These are phyloP conservation scores for Rhinolophus ferrumequinum DNA, from an alignment of 2,113 vertebrate species.

Conservation along the genomic window DNA sequence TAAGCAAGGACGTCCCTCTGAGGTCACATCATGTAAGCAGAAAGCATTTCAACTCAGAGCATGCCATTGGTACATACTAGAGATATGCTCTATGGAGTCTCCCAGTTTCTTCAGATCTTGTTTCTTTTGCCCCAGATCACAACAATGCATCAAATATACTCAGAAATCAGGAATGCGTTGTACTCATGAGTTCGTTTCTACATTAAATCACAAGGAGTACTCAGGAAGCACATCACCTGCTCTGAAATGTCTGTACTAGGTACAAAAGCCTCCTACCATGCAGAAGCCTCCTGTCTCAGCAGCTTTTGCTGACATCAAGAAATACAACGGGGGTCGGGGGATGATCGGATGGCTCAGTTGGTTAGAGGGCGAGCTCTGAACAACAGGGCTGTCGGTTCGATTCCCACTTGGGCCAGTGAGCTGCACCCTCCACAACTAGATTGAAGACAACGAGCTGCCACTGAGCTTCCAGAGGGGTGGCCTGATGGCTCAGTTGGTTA, in stretches of 20 bases:
- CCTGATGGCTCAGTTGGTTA: no score
- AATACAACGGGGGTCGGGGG: not conserved
- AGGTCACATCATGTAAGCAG: not conserved
- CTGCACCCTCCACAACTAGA: no score
- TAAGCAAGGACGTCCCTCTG: not conserved
- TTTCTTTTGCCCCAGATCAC: not conserved
- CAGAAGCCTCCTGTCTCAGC: not conserved
- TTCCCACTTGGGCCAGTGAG: no score
- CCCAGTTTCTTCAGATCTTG: not conserved
- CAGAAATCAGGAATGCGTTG: slow-evolving; percentile 6
- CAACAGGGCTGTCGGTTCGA: no score
- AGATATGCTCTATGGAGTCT: not conserved
- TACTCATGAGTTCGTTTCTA: slow-evolving; percentile 2
- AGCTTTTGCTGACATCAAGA: not conserved
- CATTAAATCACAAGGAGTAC: not conserved
- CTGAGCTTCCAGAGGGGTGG: no score
- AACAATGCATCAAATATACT: not conserved
- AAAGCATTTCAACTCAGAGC: not conserved
- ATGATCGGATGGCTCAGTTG: no score
- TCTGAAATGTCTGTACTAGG: not conserved
- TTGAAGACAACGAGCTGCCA: no score
- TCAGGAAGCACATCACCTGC: not conserved
- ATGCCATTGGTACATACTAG: not conserved
- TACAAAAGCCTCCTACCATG: not conserved
- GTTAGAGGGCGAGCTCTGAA: no score